A percentile compares a stretch with the other conserved stretches of the same genome.
phyloP scores from a whole-genome alignment of 2,888 invertebrate species.

The Ophraella communa region DNA sequence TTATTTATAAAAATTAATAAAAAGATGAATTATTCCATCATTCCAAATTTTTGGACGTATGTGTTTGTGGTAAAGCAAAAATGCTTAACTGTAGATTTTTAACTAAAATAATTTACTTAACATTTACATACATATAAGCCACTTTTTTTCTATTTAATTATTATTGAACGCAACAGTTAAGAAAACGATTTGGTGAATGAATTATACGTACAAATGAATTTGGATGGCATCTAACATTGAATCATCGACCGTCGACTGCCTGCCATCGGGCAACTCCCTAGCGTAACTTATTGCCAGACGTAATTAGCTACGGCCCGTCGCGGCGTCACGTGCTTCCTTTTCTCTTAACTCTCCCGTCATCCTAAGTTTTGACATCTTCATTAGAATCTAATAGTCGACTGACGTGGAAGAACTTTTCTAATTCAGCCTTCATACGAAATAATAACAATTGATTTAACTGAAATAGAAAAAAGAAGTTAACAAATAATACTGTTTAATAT shows the following conservation, averaged over 20 bases:
- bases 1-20: too few relatives aligned
- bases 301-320: constrained; percentile 55
- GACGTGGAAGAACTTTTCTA: not conserved
- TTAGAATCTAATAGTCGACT: constrained; percentile 40
- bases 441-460: not conserved
- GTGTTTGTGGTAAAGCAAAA: too few relatives aligned
- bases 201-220: not conserved
- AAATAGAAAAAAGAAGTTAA: too few relatives aligned
- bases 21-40: too few relatives aligned
- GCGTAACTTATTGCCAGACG: constrained; percentile 55
- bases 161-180: too few relatives aligned
- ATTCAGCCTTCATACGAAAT: not conserved
- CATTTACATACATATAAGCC: too few relatives aligned
- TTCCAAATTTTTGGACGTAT: too few relatives aligned
- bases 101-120: too few relatives aligned
- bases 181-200: not conserved
- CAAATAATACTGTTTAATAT: too few relatives aligned
- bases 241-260: constrained; percentile 1
- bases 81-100: too few relatives aligned
- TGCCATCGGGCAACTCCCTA: constrained; percentile 31
- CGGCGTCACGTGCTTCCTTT: constrained; percentile 49
- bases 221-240: not conserved
- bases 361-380: constrained; percentile 52
- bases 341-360: constrained; percentile 35
- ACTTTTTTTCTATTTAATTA: not conserved